Percentiles rank a stretch among this genome's conserved stretches.
Evolutionary conservation across 2,797 vertebrate species (phyloP).

Genomic region (Anomalospiza imberbis): DNA sequence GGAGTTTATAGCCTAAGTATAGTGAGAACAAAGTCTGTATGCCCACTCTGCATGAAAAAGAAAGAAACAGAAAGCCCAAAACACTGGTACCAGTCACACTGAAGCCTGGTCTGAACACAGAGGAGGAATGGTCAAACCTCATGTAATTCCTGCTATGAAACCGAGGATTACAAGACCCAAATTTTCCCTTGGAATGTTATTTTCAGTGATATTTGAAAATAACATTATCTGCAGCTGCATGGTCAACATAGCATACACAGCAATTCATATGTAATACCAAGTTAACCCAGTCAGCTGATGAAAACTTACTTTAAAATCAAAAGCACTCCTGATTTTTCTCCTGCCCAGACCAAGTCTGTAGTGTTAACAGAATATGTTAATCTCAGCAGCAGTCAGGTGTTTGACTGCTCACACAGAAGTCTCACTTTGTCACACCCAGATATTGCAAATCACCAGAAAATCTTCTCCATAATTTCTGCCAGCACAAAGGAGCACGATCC

Average conservation of each 20-base stretch:
- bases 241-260: background rate
- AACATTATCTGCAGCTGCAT: background rate
- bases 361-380: background rate
- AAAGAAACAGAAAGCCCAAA: background rate
- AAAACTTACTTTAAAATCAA: background rate
- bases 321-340: background rate
- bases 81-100: background rate
- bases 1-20: background rate
- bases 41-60: background rate
- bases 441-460: background rate
- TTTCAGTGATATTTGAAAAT: background rate
- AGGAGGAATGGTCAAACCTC: background rate
- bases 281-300: background rate
- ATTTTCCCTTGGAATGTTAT: background rate
- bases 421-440: background rate
- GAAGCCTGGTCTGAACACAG: background rate
- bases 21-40: background rate
- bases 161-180: background rate
- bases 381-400: background rate
- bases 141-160: background rate
- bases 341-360: background rate
- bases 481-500: background rate
- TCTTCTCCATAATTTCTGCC: background rate
- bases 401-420: background rate
- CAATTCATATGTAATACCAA: background rate